These are phyloP conservation scores for Falco cherrug DNA, from an alignment of 2,797 vertebrate species.

Conservation along the genomic window DNA sequence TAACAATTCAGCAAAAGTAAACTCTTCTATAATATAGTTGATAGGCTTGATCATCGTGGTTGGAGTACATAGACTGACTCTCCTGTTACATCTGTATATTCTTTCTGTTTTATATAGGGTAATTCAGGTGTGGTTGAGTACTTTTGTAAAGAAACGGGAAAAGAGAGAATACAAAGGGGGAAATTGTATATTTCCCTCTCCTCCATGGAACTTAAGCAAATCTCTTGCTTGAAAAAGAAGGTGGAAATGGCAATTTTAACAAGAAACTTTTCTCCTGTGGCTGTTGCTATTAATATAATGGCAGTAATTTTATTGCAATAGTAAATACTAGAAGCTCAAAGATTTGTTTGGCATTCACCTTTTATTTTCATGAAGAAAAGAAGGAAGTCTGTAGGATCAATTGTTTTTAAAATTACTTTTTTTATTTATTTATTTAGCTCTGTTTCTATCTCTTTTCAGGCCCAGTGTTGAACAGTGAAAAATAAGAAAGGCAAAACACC, in stretches of 20 bases:
- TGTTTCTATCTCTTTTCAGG: not conserved
- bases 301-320: not conserved
- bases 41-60: slow-evolving; percentile 45
- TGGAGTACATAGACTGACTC: not conserved
- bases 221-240: not conserved
- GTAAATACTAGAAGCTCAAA: not conserved
- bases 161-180: not conserved
- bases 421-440: not conserved
- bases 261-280: not conserved
- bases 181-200: not conserved
- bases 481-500: not conserved
- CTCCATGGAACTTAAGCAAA: not conserved
- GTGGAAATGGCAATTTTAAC: not conserved
- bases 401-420: not conserved
- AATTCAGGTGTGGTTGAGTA: not conserved
- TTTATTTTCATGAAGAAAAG: not conserved
- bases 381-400: not conserved
- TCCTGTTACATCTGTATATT: slow-evolving; percentile 15
- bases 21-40: slow-evolving; percentile 14
- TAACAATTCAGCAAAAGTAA: slow-evolving; percentile 56
- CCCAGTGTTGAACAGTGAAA: not conserved
- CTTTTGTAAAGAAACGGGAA: not conserved
- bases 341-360: not conserved
- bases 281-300: not conserved
- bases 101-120: not conserved